Evolutionary conservation across 2,888 invertebrate genomes (phyloP).

Genomic region (Nephrotoma guestfalica): DNA sequence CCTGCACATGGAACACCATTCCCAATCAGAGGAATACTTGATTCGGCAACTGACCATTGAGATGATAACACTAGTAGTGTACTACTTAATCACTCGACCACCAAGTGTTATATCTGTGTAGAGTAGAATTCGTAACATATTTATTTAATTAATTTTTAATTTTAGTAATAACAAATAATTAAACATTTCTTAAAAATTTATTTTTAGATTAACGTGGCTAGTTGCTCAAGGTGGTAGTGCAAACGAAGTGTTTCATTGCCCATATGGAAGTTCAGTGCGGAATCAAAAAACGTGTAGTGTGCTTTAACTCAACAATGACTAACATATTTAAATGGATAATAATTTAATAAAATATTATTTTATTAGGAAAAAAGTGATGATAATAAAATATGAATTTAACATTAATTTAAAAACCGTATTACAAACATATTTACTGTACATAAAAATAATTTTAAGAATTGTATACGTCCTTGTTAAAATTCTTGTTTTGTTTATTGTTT

Average conservation of each 20-base stretch:
- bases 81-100: too few relatives aligned
- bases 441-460: background rate
- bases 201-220: slow-evolving; percentile 28
- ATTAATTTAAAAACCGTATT: background rate
- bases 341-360: background rate
- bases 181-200: background rate
- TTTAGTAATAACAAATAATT: background rate
- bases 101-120: too few relatives aligned
- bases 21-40: too few relatives aligned
- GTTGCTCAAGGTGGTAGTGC: slow-evolving; percentile 32
- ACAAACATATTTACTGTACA: background rate
- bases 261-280: slow-evolving; percentile 30
- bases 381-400: background rate
- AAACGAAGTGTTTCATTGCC: slow-evolving; percentile 32
- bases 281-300: slow-evolving; percentile 32
- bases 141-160: background rate
- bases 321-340: background rate
- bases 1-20: too few relatives aligned
- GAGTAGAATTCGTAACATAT: background rate
- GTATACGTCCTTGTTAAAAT: background rate
- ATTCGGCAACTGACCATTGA: too few relatives aligned
- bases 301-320: slow-evolving; percentile 16
- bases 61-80: too few relatives aligned
- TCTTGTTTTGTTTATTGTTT: background rate
- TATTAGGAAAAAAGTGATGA: background rate